Evolutionary conservation across 2,797 vertebrate genomes (phyloP).

Genomic region (Petrocephalus schoutedeni): DNA sequence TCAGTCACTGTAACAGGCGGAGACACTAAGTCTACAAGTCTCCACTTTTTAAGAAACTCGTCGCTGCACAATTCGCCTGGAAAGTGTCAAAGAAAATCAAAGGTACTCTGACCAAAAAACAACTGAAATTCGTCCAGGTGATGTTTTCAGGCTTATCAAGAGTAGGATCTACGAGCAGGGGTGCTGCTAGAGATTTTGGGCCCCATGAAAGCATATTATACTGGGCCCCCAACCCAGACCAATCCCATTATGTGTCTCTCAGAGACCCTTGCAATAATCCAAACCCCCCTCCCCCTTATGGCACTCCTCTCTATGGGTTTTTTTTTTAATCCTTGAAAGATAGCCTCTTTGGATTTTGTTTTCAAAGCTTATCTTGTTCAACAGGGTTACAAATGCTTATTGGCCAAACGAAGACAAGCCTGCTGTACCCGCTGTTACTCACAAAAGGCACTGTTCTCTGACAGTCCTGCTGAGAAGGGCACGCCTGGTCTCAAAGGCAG

Average conservation of each 20-base stretch:
- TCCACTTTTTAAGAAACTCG: background rate
- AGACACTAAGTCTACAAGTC: background rate
- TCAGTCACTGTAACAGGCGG: background rate
- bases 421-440: background rate
- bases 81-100: background rate
- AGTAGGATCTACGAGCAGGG: background rate
- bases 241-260: background rate
- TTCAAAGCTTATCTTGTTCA: conserved; percentile 7
- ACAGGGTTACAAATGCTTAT: background rate
- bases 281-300: background rate
- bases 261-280: background rate
- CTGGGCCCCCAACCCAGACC: background rate
- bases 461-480: background rate
- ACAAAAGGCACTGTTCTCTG: background rate
- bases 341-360: background rate
- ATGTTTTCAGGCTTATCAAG: background rate
- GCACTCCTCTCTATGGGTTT: background rate
- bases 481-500: background rate
- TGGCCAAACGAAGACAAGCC: background rate
- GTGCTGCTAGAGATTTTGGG: background rate
- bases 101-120: background rate
- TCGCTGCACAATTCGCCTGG: background rate
- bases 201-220: background rate
- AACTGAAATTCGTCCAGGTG: background rate
- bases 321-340: background rate